Evolutionary conservation across 2,113 vertebrate genomes (phyloP).

Genomic region (Procavia capensis): DNA sequence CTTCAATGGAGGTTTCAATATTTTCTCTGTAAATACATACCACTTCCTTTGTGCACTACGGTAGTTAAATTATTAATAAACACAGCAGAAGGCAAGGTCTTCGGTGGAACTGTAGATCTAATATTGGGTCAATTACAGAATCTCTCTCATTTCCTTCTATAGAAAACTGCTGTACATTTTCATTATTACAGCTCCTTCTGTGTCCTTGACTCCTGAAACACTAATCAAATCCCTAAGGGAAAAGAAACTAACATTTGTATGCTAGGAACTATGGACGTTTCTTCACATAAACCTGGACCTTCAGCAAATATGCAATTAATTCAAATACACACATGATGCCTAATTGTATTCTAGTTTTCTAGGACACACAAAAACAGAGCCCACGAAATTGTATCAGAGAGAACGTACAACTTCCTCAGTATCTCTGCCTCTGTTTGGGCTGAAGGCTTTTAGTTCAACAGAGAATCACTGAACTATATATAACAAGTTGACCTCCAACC

Average conservation of each 20-base stretch:
- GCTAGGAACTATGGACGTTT: neutral
- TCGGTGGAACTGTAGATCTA: conserved; percentile 48
- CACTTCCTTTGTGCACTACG: conserved; percentile 62
- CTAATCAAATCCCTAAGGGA: conserved; percentile 20
- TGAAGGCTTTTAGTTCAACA: conserved; percentile 37
- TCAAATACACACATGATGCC: neutral
- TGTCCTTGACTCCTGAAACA: neutral
- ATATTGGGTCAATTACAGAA: conserved; percentile 51
- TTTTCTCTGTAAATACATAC: conserved; percentile 72
- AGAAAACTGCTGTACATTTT: conserved; percentile 11
- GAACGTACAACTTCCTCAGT: neutral
- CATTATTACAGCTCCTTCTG: neutral
- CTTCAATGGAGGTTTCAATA: conserved; percentile 59
- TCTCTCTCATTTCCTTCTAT: neutral
- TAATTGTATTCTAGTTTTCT: conserved; percentile 43
- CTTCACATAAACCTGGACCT: neutral
- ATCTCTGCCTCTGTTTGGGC: neutral
- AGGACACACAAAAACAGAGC: neutral
- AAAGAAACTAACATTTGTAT: conserved; percentile 4
- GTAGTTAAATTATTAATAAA: conserved; percentile 73
- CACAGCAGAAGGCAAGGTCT: conserved; percentile 46
- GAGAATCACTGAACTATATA: neutral
- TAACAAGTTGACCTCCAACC: neutral
- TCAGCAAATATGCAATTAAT: conserved; percentile 46
- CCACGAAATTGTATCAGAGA: neutral